Evolutionary conservation across 2,888 invertebrate species (phyloP), one percentile per base, ranked within the genome.

Genomic region (Drosophila meridionalis): DNA sequence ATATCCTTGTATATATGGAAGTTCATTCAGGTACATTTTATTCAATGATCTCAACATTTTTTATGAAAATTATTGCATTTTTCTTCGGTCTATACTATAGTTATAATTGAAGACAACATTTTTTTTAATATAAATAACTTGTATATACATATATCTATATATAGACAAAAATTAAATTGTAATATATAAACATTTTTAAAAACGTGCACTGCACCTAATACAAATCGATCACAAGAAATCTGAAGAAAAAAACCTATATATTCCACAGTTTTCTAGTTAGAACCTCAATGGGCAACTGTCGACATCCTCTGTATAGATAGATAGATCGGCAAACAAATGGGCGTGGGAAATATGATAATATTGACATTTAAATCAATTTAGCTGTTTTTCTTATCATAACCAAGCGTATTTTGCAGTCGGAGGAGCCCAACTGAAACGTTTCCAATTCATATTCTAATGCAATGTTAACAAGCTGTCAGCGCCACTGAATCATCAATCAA

Each of bases 391-490:
- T 50, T 50, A 50, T 20, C 50, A 20, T 0, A 5, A n/a, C 5
- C 32, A 32, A 50, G n/a, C 20, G 20, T 50, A 50, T 32, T 50
- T 32, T 9, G 48, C 48, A 32, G 32, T 8, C 7, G 47, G 14
- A 7, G 28, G 47, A 30, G 30, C 8, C 9, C 32, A n/a, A 9
- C 32, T n/a, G n/a, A 34, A 36, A 12, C 36, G 11, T 6, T 11
- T 12, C 12, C 12, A 52, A 36, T 52, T 34, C 52, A 52, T 52
- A 52, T 52, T 34, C 52, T 52, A 52, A 52, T 52, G 7, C 12
- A 34, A 36, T 52, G 34, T 20, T 34, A 52, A 52, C 52, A 36
- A 52, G 52, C 52, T 52, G 52, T 52, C 34, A 52, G 12, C 34
- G 36, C 12, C 20, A 11, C 34, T 26, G 36, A 20, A 52, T 52